Evolutionary conservation across 2,888 invertebrate genomes (phyloP).

Genomic region (Salticus scenicus): DNA sequence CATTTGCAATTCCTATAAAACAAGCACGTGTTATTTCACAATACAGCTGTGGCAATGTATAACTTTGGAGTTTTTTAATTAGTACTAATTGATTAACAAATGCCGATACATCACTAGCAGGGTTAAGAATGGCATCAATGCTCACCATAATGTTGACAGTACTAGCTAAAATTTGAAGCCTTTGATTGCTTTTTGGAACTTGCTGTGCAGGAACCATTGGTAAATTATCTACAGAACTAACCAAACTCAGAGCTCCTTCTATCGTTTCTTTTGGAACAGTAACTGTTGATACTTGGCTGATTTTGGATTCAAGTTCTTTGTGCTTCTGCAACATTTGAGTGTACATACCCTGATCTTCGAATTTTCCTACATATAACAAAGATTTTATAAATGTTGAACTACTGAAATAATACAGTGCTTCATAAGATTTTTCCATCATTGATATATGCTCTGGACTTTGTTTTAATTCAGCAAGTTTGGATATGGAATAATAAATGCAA

Average conservation of each 20-base stretch:
- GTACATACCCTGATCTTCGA: constrained; percentile 79
- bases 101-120: constrained; percentile 87
- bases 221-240: constrained; percentile 69
- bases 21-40: constrained; percentile 93
- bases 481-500: constrained; percentile 74
- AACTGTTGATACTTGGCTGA: constrained; percentile 70
- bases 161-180: constrained; percentile 66
- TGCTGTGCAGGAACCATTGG: constrained; percentile 40
- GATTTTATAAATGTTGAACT: constrained; percentile 75
- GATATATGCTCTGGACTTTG: constrained; percentile 73
- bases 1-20: constrained; percentile 91
- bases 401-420: constrained; percentile 74
- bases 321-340: constrained; percentile 85
- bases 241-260: constrained; percentile 70
- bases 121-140: constrained; percentile 88
- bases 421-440: constrained; percentile 75
- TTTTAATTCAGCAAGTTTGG: constrained; percentile 74
- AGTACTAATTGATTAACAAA: constrained; percentile 88
- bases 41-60: constrained; percentile 86
- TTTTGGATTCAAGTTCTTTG: constrained; percentile 80
- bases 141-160: constrained; percentile 80
- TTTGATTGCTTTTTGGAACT: constrained; percentile 72
- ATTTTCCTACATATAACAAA: constrained; percentile 75
- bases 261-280: constrained; percentile 71
- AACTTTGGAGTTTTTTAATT: constrained; percentile 85